phyloP scores from a whole-genome alignment of 2,888 invertebrate genomes.

The Limnephilus lunatus region DNA sequence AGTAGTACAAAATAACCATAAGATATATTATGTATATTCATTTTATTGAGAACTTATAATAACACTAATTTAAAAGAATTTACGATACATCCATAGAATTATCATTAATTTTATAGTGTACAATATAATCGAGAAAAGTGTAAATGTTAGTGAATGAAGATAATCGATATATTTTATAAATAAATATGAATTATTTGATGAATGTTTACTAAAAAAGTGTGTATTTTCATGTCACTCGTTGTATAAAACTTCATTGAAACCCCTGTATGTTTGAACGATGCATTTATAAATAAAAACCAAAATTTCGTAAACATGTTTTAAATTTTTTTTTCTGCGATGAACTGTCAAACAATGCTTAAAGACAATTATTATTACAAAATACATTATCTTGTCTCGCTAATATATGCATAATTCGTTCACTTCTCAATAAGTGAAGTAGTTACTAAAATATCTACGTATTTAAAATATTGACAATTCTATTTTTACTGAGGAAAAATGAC shows the following conservation, averaged over 20 bases:
- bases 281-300: not conserved
- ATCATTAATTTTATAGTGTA: not conserved
- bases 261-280: not conserved
- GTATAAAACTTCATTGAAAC: not conserved
- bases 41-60: not conserved
- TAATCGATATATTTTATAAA: not conserved
- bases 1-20: conserved; percentile 39
- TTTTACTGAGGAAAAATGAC: not conserved
- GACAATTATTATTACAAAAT: not conserved
- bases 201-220: not conserved
- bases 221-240: not conserved
- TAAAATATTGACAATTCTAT: no score
- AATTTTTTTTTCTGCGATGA: not conserved
- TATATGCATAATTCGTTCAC: not conserved
- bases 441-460: no score
- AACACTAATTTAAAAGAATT: not conserved
- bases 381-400: not conserved
- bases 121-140: not conserved
- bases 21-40: not conserved
- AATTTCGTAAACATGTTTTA: not conserved
- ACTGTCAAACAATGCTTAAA: not conserved
- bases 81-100: not conserved
- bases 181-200: not conserved
- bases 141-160: not conserved
- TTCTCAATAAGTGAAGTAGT: not conserved